Base-by-base conservation (phyloP, 1,140 invertebrate genomes). In the Reticulitermes speratus region DNA sequence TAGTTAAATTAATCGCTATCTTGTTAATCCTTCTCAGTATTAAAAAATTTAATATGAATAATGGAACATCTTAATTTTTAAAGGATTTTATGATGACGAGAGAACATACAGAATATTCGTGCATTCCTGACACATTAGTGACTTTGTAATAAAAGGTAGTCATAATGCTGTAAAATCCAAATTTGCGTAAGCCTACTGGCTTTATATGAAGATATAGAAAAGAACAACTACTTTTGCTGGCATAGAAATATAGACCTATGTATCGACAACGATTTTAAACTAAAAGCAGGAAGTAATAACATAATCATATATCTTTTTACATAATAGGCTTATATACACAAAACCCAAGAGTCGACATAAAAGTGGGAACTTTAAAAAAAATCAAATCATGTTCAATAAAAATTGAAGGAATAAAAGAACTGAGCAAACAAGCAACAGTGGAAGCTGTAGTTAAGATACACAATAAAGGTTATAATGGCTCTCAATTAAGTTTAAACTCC, bases 361-460 rank as follows among this genome's bases (percentile, higher is more conserved):
- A 65, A 65, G 7, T 59, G 21, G 21, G 55, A 59, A 9, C 7
- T n/a, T 75, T 75, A 9, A 30, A 75, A 30, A 30, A 30, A 11
- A 75, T 25, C 65, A 30, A 75, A 30, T 1, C 65, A 25, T 75
- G n/a, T 75, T 75, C n/a, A 30, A 75, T 75, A 75, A 30, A 30
- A 75, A 30, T 14, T 9, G 23, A 30, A 75, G 1, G n/a, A 1
- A 30, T 52, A 59, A 11, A 84, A 84, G 55, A 59, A 19, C 55
- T 84, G 48, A 84, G 84, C 45, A 84, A 84, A 84, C 84, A 84
- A 84, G 48, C 59, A 65, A 65, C 25, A 45, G 84, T 84, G 84
- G 84, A 84, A 84, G 84, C 84, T 84, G 55, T 84, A 52, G 55
- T 84, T 84, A 84, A 45, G 48, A 84, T 30, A 32, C 48, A 84